Evolutionary conservation across 2,888 invertebrate genomes (phyloP), one percentile per base, ranked within the genome.

Genomic region (Drosophila nigricruria): DNA sequence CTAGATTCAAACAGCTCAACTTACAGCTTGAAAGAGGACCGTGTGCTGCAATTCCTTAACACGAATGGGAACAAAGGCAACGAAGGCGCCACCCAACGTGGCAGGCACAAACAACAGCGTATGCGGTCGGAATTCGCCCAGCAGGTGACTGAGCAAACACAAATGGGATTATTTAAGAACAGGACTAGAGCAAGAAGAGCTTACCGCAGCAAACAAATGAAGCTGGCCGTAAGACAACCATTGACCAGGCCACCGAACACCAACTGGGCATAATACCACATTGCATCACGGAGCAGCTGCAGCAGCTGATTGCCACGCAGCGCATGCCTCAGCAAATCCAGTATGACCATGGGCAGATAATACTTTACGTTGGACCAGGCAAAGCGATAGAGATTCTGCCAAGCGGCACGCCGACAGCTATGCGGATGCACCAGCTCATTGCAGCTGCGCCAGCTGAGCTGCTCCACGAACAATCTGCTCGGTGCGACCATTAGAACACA

Each of bases 1-100:
- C n/a, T 1, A 14, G 6, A 12, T 36, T 3, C 6, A 34, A 25
- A n/a, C 3, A 16, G n/a, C 5, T 1, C 32, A 56, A 79, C 91
- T 89, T 76, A 92, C 92, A 54, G 81, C 74, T 78, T 92, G 91
- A 63, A 85, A 89, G 9, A 86, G 58, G 1, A 75, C 79, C 10
- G 83, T 81, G 42, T 87, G 76, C 56, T 79, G 86, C 3, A 92
- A 32, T 3, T 79, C 76, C 40, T 71, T 76, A 0, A 86, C 82
- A 4, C 82, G 80, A 0, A 56, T 18, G 0, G 78, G 40, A 8
- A 76, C 6, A 1, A 77, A 60, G 23, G 76, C 68, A 23, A 54
- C 64, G 23, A 81, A 69, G 34, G 73, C 54, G 16, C 71, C 56
- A 23, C 84, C 80, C 6, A 91, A 0, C 1, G 79, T 4, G 9